Base-by-base conservation (phyloP, 2,113 vertebrate genomes). In the Corvus moneduloides region DNA sequence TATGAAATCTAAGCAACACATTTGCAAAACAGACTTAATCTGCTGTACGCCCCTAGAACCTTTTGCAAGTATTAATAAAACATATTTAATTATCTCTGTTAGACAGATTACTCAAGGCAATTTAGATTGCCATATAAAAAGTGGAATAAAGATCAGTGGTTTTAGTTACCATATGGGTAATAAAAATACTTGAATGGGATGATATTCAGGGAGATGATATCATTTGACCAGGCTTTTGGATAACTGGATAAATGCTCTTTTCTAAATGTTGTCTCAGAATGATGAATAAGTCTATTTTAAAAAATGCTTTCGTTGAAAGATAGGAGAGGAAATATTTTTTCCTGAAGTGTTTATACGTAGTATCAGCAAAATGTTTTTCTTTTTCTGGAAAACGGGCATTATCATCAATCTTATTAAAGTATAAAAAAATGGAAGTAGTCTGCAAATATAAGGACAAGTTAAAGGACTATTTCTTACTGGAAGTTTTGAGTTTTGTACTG, bases 201-300 rank as follows among this genome's bases (percentile, higher is more conserved):
- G 51, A 86, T 96, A 74, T 84, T 94, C 23, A 84, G 35, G 59
- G 46, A 66, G 44, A 81, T 84, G 8, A 59, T 87, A 62, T 2
- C 18, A 80, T 90, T 92, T 92, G 75, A 90, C 79, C 21, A 82
- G 61, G 58, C 55, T 96, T 96, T 89, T 93, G 43, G 86, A 77
- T 90, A 81, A 91, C 56, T 94, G 81, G 89, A 84, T 72, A 93
- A 97, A 94, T 72, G 77, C 10, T 88, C 20, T 92, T 96, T 96
- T 69, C 86, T 94, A 95, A 97, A 72, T 75, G 63, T 82, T 97
- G 68, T 92, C 93, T 87, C 9, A 90, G 63, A 81, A 90, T 94
- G 79, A 94, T 96, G 84, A 84, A 96, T 78, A 96, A 83, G 64
- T 66, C 84, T 88, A 87, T 95, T 94, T 84, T 27, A 87, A 96